Base-by-base conservation (phyloP, 2,888 invertebrate genomes). In the Eupithecia insigniata region DNA sequence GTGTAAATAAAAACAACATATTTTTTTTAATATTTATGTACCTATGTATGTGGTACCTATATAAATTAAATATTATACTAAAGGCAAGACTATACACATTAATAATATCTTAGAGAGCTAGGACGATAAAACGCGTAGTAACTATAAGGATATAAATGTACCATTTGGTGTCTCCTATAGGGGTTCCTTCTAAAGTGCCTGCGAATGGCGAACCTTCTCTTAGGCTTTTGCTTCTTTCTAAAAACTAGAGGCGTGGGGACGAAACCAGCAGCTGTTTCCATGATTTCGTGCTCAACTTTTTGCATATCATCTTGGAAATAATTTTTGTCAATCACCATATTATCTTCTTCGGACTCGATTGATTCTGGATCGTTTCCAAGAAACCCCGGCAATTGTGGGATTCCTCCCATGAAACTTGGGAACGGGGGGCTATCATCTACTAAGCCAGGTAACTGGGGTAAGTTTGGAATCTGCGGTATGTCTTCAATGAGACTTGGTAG, bases 91-190 rank as follows among this genome's bases (percentile, higher is more conserved):
- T 75, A 73, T 71, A 73, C 66, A 71, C 73, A 71, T 75, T 85
- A 91, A 81, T 88, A 91, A 84, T 83, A 91, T 83, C 89, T 86
- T 85, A 92, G 89, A 90, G 90, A 91, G 89, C 91, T 89, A 76
- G 90, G 91, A 22, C 85, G 85, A 78, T 90, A 78, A 70, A 83
- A 91, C 72, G 84, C 76, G 68, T 89, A 90, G 73, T 89, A 90
- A 5, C 89, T 89, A 71, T 89, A 89, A 1, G 91, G 90, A 71
- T 89, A 87, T 60, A 81, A 84, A 74, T 64, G 26, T 34, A 64
- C 34, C 64, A 81, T 86, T 65, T 86, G 84, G 18, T 84, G 83
- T 77, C 85, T 86, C 68, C 87, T 84, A 75, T 88, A 86, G 0
- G 91, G 90, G 67, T 89, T 87, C 18, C 82, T 84, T 73, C 81